These are phyloP conservation scores for Drosophila buzzatii DNA, from an alignment of 2,888 invertebrate species.

Conservation along the genomic window DNA sequence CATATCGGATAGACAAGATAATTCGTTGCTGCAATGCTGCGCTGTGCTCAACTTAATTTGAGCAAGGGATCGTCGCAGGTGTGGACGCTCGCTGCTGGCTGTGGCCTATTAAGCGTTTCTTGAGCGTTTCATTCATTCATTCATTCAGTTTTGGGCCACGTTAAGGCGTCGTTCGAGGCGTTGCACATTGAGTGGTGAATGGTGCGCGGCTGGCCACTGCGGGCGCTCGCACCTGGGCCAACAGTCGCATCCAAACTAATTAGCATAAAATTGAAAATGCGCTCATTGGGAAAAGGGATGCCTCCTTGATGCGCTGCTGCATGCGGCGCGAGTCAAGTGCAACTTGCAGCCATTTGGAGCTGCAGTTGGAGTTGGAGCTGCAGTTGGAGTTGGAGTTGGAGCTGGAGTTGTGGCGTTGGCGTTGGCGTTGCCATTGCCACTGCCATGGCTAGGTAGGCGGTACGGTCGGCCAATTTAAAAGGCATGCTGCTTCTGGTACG, in stretches of 20 bases:
- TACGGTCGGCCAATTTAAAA: slow-evolving; percentile 67
- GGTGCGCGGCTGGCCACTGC: slow-evolving; percentile 28
- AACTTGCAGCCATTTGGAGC: slow-evolving; percentile 40
- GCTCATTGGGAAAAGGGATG: slow-evolving; percentile 70
- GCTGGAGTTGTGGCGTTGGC: not conserved
- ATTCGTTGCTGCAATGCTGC: not conserved
- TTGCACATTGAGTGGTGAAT: slow-evolving; percentile 17
- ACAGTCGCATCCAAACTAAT: slow-evolving; percentile 77
- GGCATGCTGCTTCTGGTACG: slow-evolving; percentile 64
- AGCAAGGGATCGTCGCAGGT: not conserved
- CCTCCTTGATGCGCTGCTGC: slow-evolving; percentile 3
- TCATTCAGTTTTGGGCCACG: slow-evolving; percentile 7
- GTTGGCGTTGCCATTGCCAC: slow-evolving; percentile 6
- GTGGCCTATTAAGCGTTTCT: slow-evolving; percentile 3
- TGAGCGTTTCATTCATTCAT: slow-evolving; percentile 18
- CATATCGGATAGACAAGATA: not conserved
- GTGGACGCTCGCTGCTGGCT: not conserved
- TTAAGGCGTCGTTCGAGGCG: slow-evolving; percentile 20
- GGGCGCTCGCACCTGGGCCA: slow-evolving; percentile 45
- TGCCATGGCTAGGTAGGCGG: slow-evolving; percentile 53
- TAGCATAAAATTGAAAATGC: slow-evolving; percentile 84
- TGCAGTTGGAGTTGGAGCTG: slow-evolving; percentile 4
- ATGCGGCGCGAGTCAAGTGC: slow-evolving; percentile 56
- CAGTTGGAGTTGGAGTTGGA: not conserved
- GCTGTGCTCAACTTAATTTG: not conserved